A percentile compares a stretch with the other conserved stretches of the same genome.
These are phyloP conservation scores for Danaus chrysippus DNA, from an alignment of 2,888 invertebrate species.

Conservation along the genomic window DNA sequence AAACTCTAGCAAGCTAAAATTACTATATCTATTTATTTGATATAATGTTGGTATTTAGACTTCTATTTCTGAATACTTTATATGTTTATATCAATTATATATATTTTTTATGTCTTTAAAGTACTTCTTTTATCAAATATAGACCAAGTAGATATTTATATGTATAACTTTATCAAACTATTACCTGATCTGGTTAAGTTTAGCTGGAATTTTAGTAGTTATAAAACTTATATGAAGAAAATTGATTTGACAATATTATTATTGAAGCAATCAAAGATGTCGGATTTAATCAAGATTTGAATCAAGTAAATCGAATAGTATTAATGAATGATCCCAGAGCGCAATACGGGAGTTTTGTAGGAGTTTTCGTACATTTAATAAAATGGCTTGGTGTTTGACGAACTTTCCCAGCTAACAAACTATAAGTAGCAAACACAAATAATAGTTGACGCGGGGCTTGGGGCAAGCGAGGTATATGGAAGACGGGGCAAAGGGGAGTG, in stretches of 20 bases:
- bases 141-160: no score
- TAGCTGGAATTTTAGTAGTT: conserved; percentile 32
- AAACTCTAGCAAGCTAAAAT: no score
- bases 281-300: conserved; percentile 46
- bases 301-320: conserved; percentile 55
- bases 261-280: conserved; percentile 48
- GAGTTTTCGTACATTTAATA: conserved; percentile 73
- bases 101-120: no score
- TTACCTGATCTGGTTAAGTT: background rate
- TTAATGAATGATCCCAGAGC: conserved; percentile 57
- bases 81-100: no score
- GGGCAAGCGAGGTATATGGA: conserved; percentile 46
- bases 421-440: conserved; percentile 76
- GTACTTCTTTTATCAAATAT: no score
- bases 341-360: conserved; percentile 54
- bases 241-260: conserved; percentile 39
- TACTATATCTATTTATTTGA: no score
- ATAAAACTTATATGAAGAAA: conserved; percentile 41
- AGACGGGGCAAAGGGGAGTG: conserved; percentile 35
- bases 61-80: no score
- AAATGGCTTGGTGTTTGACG: conserved; percentile 66
- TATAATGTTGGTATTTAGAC: no score
- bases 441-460: conserved; percentile 69
- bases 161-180: no score
- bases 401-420: conserved; percentile 72